A percentile compares a stretch with the other conserved stretches of the same genome.
phyloP scores from a whole-genome alignment of 2,888 invertebrate genomes.

The Xestia ashworthii region DNA sequence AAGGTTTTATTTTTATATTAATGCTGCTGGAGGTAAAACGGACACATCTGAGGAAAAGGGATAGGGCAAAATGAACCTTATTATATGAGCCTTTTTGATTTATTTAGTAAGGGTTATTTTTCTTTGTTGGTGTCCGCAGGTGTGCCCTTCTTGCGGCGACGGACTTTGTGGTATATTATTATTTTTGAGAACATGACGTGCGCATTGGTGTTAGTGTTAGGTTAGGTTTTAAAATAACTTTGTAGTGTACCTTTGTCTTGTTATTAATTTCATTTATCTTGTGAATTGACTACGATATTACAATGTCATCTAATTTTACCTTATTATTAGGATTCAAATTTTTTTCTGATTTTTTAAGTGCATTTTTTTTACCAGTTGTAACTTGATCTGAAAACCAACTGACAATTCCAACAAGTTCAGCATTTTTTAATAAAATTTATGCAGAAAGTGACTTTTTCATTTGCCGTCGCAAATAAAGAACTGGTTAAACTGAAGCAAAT shows the following conservation, averaged over 20 bases:
- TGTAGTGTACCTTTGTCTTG: slow-evolving; percentile 45
- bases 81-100: neutral
- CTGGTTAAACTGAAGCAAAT: neutral
- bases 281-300: slow-evolving; percentile 22
- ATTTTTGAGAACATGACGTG: slow-evolving; percentile 41
- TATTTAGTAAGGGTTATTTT: neutral
- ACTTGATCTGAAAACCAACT: neutral
- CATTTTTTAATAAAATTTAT: slow-evolving; percentile 17
- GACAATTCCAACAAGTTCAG: slow-evolving; percentile 4
- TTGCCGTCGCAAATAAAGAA: neutral
- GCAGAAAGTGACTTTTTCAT: slow-evolving; percentile 1
- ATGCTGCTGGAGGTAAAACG: neutral
- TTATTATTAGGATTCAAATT: slow-evolving; percentile 11
- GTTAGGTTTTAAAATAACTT: slow-evolving; percentile 44
- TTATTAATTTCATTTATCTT: slow-evolving; percentile 40
- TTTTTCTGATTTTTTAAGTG: neutral
- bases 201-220: slow-evolving; percentile 70
- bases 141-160: neutral
- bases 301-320: slow-evolving; percentile 3
- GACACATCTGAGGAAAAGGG: neutral
- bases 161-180: slow-evolving; percentile 24
- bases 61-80: neutral
- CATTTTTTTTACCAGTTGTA: slow-evolving; percentile 18
- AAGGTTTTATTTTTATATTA: slow-evolving; percentile 18
- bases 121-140: neutral